phyloP scores from a whole-genome alignment of 2,113 vertebrate species.

The Progne subis region DNA sequence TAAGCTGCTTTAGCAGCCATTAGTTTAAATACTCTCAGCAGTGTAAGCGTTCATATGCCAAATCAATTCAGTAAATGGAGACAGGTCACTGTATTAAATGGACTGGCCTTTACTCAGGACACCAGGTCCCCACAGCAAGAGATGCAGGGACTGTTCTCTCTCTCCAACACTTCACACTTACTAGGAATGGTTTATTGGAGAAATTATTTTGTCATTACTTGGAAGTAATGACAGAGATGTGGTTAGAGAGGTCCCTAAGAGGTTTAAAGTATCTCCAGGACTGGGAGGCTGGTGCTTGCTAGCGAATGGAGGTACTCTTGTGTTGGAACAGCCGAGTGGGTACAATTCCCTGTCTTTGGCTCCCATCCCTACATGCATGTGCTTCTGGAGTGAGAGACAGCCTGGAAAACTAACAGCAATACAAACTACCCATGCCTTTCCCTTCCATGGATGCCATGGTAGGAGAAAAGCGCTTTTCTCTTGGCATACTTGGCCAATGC shows the following conservation, averaged over 20 bases:
- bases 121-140: neutral
- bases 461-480: neutral
- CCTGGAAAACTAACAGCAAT: neutral
- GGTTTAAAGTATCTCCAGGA: neutral
- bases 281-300: accelerated
- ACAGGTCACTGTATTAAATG: neutral
- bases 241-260: neutral
- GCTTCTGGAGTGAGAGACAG: neutral
- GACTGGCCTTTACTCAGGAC: neutral
- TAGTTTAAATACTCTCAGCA: constrained; percentile 44
- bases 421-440: neutral
- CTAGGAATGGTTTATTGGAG: neutral
- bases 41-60: constrained; percentile 5
- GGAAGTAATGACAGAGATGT: neutral
- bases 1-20: constrained; percentile 58
- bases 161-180: neutral
- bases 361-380: accelerated
- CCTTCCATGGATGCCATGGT: no score
- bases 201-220: neutral
- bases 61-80: constrained; percentile 56
- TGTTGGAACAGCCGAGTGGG: neutral
- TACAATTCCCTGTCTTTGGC: neutral
- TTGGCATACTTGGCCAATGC: accelerated
- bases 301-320: neutral
- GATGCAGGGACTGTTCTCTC: neutral